Conservation (phyloP, 2,888 invertebrate genomes). For the Drosophila testacea region DNA sequence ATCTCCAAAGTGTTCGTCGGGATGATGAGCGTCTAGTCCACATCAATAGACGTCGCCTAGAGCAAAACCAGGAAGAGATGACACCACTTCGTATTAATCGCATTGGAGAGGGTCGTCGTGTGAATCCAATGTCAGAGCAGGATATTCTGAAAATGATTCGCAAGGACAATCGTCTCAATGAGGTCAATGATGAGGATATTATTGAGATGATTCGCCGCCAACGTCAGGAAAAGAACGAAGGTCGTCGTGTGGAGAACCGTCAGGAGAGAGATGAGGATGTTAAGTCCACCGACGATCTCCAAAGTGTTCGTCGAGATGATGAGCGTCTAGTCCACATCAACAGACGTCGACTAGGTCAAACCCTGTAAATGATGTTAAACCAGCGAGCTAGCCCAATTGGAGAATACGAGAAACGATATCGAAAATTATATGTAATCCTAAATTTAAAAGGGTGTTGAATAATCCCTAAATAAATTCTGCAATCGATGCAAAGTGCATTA, state of each 20-base stretch:
- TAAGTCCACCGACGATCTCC: not conserved
- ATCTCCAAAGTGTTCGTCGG: not conserved
- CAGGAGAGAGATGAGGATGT: not conserved
- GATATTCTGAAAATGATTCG: conserved; percentile 56
- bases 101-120: conserved; percentile 57
- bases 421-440: conserved; percentile 6
- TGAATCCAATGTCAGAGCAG: conserved; percentile 43
- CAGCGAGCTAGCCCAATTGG: not conserved
- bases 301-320: conserved; percentile 12
- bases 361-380: not conserved
- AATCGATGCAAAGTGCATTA: conserved; percentile 25
- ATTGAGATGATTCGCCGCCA: conserved; percentile 56
- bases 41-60: conserved; percentile 18
- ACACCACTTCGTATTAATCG: conserved; percentile 31
- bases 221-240: conserved; percentile 19
- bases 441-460: not conserved
- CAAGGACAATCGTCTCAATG: conserved; percentile 50
- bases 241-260: not conserved
- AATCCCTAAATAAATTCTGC: conserved; percentile 15
- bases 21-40: conserved; percentile 16
- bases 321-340: conserved; percentile 16
- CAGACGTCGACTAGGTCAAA: conserved; percentile 18
- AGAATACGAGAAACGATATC: not conserved
- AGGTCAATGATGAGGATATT: conserved; percentile 59
- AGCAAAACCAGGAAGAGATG: not conserved